These are phyloP conservation scores for Pygoscelis adeliae DNA, from an alignment of 2,113 vertebrate genomes.

Conservation along the genomic window DNA sequence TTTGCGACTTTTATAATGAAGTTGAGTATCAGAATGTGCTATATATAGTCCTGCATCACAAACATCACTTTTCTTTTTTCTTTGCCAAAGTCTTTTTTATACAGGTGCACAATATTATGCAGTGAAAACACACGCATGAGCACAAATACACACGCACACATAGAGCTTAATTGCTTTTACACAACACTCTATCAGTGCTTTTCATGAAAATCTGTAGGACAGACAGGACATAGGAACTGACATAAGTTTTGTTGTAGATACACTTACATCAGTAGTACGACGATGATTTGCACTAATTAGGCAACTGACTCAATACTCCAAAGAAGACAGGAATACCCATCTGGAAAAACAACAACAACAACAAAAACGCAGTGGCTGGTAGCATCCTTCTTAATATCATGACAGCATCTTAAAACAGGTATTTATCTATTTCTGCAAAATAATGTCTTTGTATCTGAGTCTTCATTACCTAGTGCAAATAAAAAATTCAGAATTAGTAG, in stretches of 20 bases:
- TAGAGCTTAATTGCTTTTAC: background rate
- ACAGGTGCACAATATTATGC: background rate
- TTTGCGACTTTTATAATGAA: background rate
- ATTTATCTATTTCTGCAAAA: background rate
- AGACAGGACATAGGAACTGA: background rate
- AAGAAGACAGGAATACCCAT: background rate
- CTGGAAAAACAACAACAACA: background rate
- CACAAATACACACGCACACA: background rate
- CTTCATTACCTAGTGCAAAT: background rate
- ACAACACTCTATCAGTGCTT: background rate
- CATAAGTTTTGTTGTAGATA: background rate
- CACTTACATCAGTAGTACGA: background rate
- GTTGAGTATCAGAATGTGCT: background rate
- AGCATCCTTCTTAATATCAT: background rate
- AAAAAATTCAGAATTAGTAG: background rate
- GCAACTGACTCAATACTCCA: background rate
- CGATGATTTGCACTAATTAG: background rate
- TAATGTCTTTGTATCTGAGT: background rate
- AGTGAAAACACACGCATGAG: background rate
- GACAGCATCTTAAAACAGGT: background rate
- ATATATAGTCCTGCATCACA: background rate
- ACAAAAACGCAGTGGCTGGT: rapidly evolving
- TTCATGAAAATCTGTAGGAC: background rate
- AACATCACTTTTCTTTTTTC: background rate
- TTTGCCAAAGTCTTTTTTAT: background rate